A percentile compares a stretch with the other conserved stretches of the same genome.
These are phyloP conservation scores for Drosophila tripunctata DNA, from an alignment of 2,888 invertebrate species.

Conservation along the genomic window DNA sequence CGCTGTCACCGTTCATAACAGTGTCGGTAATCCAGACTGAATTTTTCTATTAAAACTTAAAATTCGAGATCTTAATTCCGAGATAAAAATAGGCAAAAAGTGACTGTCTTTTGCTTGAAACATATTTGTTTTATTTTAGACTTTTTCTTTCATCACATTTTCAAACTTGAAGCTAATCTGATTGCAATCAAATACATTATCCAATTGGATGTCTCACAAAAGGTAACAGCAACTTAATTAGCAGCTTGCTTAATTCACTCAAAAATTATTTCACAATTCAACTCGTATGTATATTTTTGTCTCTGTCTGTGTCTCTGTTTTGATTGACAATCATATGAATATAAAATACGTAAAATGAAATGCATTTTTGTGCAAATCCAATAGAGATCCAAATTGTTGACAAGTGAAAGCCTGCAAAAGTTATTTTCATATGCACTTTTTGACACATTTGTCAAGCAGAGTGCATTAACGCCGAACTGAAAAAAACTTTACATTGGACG, in stretches of 20 bases:
- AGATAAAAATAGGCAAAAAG: background rate
- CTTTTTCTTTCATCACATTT: background rate
- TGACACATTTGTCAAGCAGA: conserved; percentile 37
- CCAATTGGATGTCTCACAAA: conserved; percentile 23
- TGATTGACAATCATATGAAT: conserved; percentile 72
- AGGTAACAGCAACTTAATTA: conserved; percentile 5
- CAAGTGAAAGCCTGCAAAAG: conserved; percentile 19
- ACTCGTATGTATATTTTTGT: background rate
- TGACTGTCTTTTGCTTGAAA: background rate
- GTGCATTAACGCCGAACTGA: conserved; percentile 52
- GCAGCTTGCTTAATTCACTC: background rate
- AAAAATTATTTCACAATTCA: background rate
- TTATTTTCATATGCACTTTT: conserved; percentile 59
- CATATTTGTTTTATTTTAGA: background rate
- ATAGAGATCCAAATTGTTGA: conserved; percentile 24
- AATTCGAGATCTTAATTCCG: no score
- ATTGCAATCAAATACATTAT: conserved; percentile 35
- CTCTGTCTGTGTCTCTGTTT: background rate
- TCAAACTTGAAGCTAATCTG: conserved; percentile 27
- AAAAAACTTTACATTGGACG: conserved; percentile 34
- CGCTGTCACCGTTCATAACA: no score
- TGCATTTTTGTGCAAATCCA: conserved; percentile 46
- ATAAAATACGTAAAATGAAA: conserved; percentile 51
- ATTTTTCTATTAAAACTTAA: no score
- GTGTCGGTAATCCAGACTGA: no score